Evolutionary conservation across 2,113 vertebrate species (phyloP).

Genomic region (Alosa alosa): DNA sequence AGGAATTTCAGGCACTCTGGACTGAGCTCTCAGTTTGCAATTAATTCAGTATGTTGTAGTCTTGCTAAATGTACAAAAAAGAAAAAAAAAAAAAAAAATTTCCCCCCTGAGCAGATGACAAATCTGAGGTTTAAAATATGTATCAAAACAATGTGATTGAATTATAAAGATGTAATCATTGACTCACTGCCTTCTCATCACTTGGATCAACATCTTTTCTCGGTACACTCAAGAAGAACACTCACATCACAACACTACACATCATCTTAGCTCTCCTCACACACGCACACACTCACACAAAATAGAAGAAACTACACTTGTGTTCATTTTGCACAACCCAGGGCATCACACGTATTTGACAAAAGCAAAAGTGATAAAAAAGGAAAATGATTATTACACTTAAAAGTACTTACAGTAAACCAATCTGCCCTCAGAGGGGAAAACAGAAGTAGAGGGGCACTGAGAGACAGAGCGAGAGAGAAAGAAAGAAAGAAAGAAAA

Average conservation of each 20-base stretch:
- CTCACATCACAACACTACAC: not conserved
- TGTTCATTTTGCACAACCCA: slow-evolving; percentile 10
- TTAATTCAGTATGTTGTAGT: slow-evolving; percentile 62
- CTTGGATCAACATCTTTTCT: slow-evolving; percentile 4
- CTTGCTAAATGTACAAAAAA: slow-evolving; percentile 56
- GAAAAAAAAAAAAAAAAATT: slow-evolving; percentile 43
- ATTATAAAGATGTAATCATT: slow-evolving; percentile 38
- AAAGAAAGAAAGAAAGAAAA: not conserved
- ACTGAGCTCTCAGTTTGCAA: slow-evolving; percentile 60
- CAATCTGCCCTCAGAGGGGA: not conserved
- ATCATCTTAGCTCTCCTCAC: not conserved
- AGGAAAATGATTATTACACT: not conserved
- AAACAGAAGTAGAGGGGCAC: not conserved
- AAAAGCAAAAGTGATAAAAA: not conserved
- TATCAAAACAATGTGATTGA: slow-evolving; percentile 54
- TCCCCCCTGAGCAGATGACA: slow-evolving; percentile 59
- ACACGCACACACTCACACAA: slow-evolving; percentile 7
- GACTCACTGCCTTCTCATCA: slow-evolving; percentile 25
- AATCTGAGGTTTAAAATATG: slow-evolving; percentile 63
- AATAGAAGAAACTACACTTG: slow-evolving; percentile 3
- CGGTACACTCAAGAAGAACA: slow-evolving; percentile 14
- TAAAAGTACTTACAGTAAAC: slow-evolving; percentile 13
- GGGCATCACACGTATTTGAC: slow-evolving; percentile 9
- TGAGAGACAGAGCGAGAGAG: not conserved
- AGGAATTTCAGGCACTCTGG: slow-evolving; percentile 77